Percentiles rank a stretch among this genome's conserved stretches.
Conservation (phyloP, 2,888 invertebrate genomes). For the Pelosia muscerda region DNA sequence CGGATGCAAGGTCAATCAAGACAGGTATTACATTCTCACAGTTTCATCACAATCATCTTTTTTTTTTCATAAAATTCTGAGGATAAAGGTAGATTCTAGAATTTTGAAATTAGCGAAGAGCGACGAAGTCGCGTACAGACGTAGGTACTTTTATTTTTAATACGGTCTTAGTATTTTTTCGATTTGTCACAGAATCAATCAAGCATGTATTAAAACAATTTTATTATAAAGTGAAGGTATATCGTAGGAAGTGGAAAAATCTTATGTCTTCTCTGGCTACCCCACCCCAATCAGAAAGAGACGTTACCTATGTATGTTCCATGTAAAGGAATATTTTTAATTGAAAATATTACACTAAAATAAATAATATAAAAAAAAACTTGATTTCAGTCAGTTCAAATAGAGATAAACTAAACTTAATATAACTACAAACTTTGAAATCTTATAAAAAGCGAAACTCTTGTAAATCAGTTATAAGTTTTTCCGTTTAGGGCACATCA, state of each 20-base stretch:
- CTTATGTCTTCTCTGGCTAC: too few relatives aligned
- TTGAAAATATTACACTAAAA: too few relatives aligned
- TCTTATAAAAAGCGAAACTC: too few relatives aligned
- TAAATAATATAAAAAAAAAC: too few relatives aligned
- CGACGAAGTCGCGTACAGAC: neutral
- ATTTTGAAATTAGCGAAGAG: neutral
- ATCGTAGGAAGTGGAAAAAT: too few relatives aligned
- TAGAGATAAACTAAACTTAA: too few relatives aligned
- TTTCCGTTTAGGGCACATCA: neutral
- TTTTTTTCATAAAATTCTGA: conserved; percentile 21
- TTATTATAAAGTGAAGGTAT: neutral
- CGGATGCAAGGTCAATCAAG: conserved; percentile 60
- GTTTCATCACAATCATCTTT: conserved; percentile 57
- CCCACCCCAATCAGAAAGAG: too few relatives aligned
- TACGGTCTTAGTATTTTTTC: neutral
- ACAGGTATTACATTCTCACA: conserved; percentile 55
- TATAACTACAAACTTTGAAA: too few relatives aligned
- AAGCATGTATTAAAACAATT: neutral
- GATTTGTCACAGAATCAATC: neutral
- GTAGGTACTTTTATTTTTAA: neutral
- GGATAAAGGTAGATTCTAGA: neutral
- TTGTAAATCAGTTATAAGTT: too few relatives aligned
- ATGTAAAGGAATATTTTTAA: too few relatives aligned
- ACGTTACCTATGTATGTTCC: too few relatives aligned
- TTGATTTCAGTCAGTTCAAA: too few relatives aligned